These are phyloP conservation scores for Notarius quadriscutis DNA, from an alignment of 2,113 vertebrate species.

Conservation along the genomic window DNA sequence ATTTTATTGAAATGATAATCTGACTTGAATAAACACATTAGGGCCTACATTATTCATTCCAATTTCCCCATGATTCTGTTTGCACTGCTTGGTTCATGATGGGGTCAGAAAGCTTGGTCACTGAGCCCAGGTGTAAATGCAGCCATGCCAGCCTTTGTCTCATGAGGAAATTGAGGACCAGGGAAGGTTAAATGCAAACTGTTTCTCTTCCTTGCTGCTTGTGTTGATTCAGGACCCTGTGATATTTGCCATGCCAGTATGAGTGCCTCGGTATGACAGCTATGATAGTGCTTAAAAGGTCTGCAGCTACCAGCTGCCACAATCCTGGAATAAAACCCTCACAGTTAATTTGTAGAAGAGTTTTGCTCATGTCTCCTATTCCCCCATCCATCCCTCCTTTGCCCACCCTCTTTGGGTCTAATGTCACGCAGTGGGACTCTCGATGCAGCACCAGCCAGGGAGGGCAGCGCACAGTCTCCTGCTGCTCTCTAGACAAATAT, in stretches of 20 bases:
- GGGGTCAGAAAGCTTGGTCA: slow-evolving; percentile 53
- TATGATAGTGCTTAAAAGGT: slow-evolving; percentile 58
- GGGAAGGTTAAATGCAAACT: slow-evolving; percentile 54
- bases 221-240: slow-evolving; percentile 58
- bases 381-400: slow-evolving; percentile 10
- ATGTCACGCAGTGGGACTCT: slow-evolving; percentile 56
- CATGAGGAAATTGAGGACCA: slow-evolving; percentile 29
- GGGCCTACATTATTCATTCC: slow-evolving; percentile 72
- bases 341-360: slow-evolving; percentile 63
- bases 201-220: slow-evolving; percentile 52
- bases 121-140: slow-evolving; percentile 42
- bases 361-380: slow-evolving; percentile 33
- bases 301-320: slow-evolving; percentile 52
- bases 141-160: slow-evolving; percentile 32
- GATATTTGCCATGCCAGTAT: slow-evolving; percentile 54
- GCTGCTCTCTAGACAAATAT: slow-evolving; percentile 59
- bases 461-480: slow-evolving; percentile 45
- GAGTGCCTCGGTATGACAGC: slow-evolving; percentile 46
- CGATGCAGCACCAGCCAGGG: slow-evolving; percentile 48
- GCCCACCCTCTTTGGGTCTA: slow-evolving; percentile 53
- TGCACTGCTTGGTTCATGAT: slow-evolving; percentile 46
- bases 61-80: slow-evolving; percentile 63
- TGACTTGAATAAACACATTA: slow-evolving; percentile 68
- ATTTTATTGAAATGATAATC: slow-evolving; percentile 69
- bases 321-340: slow-evolving; percentile 65